Base-by-base conservation (phyloP, 2,888 invertebrate genomes). In the Eustalomyia histrio region DNA sequence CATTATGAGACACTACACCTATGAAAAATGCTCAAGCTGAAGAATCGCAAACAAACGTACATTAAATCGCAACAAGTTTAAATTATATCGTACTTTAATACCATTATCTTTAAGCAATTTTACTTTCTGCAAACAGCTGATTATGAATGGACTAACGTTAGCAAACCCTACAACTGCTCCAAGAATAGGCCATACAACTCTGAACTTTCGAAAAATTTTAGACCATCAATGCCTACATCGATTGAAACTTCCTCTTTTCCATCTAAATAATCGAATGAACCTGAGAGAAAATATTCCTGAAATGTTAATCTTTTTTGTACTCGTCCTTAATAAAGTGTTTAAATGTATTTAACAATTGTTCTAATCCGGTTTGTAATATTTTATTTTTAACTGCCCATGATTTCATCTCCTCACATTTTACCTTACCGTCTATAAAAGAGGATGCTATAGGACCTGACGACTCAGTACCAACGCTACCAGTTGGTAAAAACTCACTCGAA, bases 131-230 rank as follows among this genome's bases (percentile, higher is more conserved):
- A n/a, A 21, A 63, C 43, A 63, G 43, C 8, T 63, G 21, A 17
- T 12, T 14, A 39, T 39, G 18, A 35, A 35, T 39, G 18, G n/a
- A n/a, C n/a, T n/a, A n/a, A n/a, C n/a, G n/a, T n/a, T n/a, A n/a
- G n/a, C n/a, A n/a, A n/a, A n/a, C n/a, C n/a, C n/a, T n/a, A n/a
- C n/a, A n/a, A n/a, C n/a, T n/a, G n/a, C n/a, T n/a, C n/a, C n/a
- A n/a, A n/a, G n/a, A n/a, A n/a, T n/a, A n/a, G n/a, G n/a, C 33
- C 58, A 58, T 16, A 58, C 29, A 33, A 33, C 58, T 58, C 58
- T 58, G 58, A 58, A 33, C 33, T 58, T 33, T 58, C 16, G 33
- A 58, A 58, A n/a, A n/a, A n/a, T n/a, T n/a, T n/a, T n/a, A n/a
- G n/a, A n/a, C n/a, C n/a, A n/a, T n/a, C n/a, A n/a, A n/a, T n/a